Base-by-base conservation (phyloP, 2,797 vertebrate genomes). In the Spatula versicolor region DNA sequence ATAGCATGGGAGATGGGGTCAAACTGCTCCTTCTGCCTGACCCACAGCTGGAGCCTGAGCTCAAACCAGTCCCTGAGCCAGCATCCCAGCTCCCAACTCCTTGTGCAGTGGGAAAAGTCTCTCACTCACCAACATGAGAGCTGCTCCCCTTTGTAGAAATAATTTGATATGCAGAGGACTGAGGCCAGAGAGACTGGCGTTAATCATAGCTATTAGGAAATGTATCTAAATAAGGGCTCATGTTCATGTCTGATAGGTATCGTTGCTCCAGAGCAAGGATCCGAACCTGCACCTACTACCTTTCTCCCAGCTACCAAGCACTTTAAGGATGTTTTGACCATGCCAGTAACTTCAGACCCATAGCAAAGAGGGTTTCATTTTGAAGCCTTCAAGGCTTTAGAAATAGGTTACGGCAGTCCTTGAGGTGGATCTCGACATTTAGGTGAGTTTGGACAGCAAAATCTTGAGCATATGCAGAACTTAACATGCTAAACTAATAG, bases 401-500 rank as follows among this genome's bases (percentile, higher is more conserved):
- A 55, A 43, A n/a, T 18, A 72, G 54, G n/a, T 68, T 31, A n/a
- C 15, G 71, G 45, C 11, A 93, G 78, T 68, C 75, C 72, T 92
- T 93, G 83, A 95, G 71, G 54, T 41, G 62, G 21, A 74, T 74
- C 64, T 87, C 48, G 64, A 80, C 80, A 80, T 86, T 90, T 95
- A 68, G 35, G 88, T 43, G 22, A 89, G 45, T 90, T 64, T 83
- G 72, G 81, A 75, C 39, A 64, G 75, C 11, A 94, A 90, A 89
- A 83, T 72, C 68, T 87, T 94, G 81, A 91, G 60, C 78, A 91
- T 94, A 95, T 95, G 94, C 90, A 95, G 78, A 94, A 74, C 26
- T 87, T 93, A 92, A 50, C 90, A 89, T 93, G 81, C 68, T 95
- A 95, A 96, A 95, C 96, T 95, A 96, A 95, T 96, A 95, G 90